phyloP scores from a whole-genome alignment of 2,888 invertebrate genomes.

The Cryptus armator region DNA sequence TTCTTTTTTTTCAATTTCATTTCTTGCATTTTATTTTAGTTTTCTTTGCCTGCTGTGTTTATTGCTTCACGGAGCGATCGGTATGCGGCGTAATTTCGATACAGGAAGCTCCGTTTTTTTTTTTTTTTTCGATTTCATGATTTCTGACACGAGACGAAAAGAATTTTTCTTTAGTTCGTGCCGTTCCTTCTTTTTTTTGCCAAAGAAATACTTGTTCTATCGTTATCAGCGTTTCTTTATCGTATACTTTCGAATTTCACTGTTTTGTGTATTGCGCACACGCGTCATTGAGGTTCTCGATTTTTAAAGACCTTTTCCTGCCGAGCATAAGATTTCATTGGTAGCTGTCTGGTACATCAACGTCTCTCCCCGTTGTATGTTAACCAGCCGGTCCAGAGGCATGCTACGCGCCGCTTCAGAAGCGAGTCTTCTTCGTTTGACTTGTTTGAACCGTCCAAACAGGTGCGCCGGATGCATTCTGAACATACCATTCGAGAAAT shows the following conservation, averaged over 20 bases:
- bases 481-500: conserved; percentile 65
- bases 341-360: not conserved
- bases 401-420: conserved; percentile 7
- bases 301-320: conserved; percentile 12
- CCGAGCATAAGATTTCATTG: not conserved
- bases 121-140: not conserved
- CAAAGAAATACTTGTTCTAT: not conserved
- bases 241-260: not conserved
- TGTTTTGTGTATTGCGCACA: not conserved
- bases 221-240: not conserved
- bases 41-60: not conserved
- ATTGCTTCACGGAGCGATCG: not conserved
- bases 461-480: conserved; percentile 74
- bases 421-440: conserved; percentile 36
- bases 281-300: not conserved
- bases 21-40: conserved; percentile 1
- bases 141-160: not conserved
- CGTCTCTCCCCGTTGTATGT: not conserved
- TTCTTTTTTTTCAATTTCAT: not conserved
- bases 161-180: not conserved
- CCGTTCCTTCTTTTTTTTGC: not conserved
- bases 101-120: not conserved
- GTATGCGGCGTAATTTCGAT: not conserved
- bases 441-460: conserved; percentile 62
- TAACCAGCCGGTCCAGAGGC: not conserved